These are phyloP conservation scores for Tursiops truncatus DNA, from an alignment of 2,113 vertebrate genomes.

Conservation along the genomic window DNA sequence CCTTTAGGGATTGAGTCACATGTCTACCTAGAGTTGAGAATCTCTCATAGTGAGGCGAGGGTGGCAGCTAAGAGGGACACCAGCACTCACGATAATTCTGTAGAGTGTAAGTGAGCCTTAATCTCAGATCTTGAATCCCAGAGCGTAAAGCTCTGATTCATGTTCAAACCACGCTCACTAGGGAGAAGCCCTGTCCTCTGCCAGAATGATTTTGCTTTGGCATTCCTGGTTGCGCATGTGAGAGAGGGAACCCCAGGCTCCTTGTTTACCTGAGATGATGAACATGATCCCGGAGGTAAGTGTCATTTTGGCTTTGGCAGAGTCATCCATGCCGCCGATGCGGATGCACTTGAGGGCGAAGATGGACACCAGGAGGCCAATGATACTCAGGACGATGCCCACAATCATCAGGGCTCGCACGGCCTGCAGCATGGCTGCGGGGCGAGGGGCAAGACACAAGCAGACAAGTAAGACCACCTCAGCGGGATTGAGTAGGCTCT, in stretches of 20 bases:
- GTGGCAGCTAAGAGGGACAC: background rate
- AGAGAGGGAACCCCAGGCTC: background rate
- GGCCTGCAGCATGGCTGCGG: conserved; percentile 91
- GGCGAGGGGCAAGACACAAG: background rate
- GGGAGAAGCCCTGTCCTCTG: background rate
- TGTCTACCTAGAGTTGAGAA: background rate
- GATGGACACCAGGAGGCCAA: conserved; percentile 88
- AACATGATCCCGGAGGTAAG: conserved; percentile 91
- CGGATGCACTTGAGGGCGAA: conserved; percentile 93
- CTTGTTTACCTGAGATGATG: conserved; percentile 87
- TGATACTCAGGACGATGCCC: conserved; percentile 88
- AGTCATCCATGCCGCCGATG: conserved; percentile 92
- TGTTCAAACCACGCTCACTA: background rate
- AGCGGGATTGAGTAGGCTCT: background rate
- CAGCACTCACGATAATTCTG: background rate
- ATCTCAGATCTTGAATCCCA: background rate
- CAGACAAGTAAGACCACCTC: background rate
- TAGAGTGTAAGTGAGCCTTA: background rate
- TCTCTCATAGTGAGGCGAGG: background rate
- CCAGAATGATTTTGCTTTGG: background rate
- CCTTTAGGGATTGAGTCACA: background rate
- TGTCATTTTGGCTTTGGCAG: conserved; percentile 93
- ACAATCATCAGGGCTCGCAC: conserved; percentile 93
- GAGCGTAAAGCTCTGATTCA: background rate
- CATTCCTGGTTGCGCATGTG: background rate